Conservation (phyloP, 1,140 invertebrate genomes). For the Leptonema lineaticorne region DNA sequence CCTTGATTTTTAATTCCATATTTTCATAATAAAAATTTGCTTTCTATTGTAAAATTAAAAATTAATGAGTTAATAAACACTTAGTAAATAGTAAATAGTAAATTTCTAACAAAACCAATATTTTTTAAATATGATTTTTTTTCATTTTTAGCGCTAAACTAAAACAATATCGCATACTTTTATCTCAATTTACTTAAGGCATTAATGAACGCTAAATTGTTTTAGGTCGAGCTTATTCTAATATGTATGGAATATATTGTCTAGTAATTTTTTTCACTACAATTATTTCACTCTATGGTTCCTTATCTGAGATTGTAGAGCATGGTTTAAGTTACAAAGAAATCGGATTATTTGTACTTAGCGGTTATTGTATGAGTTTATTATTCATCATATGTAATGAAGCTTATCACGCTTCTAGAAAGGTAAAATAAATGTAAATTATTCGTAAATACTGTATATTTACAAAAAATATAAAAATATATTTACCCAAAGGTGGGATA, state of each 20-base stretch:
- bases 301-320: constrained; percentile 67
- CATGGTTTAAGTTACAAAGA: constrained; percentile 68
- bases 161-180: too few relatives aligned
- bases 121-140: too few relatives aligned
- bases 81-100: too few relatives aligned
- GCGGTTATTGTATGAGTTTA: constrained; percentile 66
- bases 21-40: too few relatives aligned
- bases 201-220: too few relatives aligned
- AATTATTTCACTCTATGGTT: constrained; percentile 66
- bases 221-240: constrained; percentile 64
- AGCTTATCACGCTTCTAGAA: constrained; percentile 64
- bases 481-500: constrained; percentile 56
- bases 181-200: too few relatives aligned
- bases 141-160: neutral
- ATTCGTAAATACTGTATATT: neutral
- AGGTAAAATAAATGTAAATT: constrained; percentile 44
- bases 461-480: neutral
- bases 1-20: too few relatives aligned
- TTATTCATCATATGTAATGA: constrained; percentile 70
- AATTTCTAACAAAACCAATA: too few relatives aligned
- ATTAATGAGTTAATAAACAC: too few relatives aligned
- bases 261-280: constrained; percentile 69
- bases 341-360: constrained; percentile 66
- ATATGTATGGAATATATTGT: constrained; percentile 71
- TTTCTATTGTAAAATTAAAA: too few relatives aligned